Evolutionary conservation across 2,113 vertebrate species (phyloP), one percentile per base, ranked within the genome.

Genomic region (Lycocorax pyrrhopterus): DNA sequence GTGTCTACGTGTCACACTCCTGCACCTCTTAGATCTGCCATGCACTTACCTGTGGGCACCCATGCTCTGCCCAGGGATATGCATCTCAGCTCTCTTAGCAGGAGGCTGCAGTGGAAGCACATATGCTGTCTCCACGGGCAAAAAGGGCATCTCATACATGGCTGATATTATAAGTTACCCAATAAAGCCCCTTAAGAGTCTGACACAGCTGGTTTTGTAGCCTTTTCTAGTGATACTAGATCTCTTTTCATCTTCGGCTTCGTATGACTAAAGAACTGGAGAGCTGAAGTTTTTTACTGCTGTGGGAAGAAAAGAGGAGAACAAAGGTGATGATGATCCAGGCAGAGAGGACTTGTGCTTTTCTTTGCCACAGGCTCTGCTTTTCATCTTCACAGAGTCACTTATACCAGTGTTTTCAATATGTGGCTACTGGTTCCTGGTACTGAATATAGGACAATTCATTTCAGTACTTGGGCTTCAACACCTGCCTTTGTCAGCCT

Each of bases 41-140:
- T 27, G 35, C 12, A 3, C 29, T 49, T 74, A 26, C 15, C 51
- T 33, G 26, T 25, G 16, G 35, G 29, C 9, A 20, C 29, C 2
- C 22, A 4, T 1, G 0, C 62, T 49, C 46, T 74, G 47, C 35
- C 43, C 47, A 44, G 51, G n/a, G 63, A 35, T 0, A 0, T 1
- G 12, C 0, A 0, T 46, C 37, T 88, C 0, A 0, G 13, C 43
- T 80, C 23, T 43, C 23, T 19, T 20, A 59, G 43, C 63, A 43
- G 26, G 25, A n/a, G 25, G 14, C 30, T 55, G 33, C 62, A 63
- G 44, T 14, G 30, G 29, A 37, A 2, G 1, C n/a, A 12, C 5
- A 2, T n/a, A 3, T 74, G 32, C 63, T 86, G 17, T 67, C 53
- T 69, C 13, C 58, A 41, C 0, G 0, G 44, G 5, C 37, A 13